A percentile compares a stretch with the other conserved stretches of the same genome.
These are phyloP conservation scores for Idris sp. DNA, from an alignment of 1,140 invertebrate species.

Conservation along the genomic window DNA sequence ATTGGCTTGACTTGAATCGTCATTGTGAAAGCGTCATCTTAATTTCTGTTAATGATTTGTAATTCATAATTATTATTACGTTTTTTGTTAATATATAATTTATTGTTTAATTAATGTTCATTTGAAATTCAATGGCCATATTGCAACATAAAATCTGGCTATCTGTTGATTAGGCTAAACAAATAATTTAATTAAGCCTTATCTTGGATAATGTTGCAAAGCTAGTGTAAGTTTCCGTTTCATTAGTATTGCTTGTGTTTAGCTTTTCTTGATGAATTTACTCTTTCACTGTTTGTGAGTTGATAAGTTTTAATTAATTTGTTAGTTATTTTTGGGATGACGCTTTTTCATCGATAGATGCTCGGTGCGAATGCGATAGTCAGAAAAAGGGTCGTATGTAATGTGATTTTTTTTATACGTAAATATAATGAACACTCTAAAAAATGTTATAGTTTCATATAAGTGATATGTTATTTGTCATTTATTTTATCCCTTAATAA, in stretches of 20 bases:
- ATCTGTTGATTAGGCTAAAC: conserved; percentile 73
- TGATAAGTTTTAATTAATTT: too few relatives aligned
- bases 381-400: conserved; percentile 75
- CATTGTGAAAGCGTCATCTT: conserved; percentile 18
- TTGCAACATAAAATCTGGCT: conserved; percentile 12
- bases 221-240: conserved; percentile 33
- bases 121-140: conserved; percentile 34
- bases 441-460: conserved; percentile 79
- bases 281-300: too few relatives aligned
- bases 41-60: too few relatives aligned
- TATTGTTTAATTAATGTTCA: conserved; percentile 10
- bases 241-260: too few relatives aligned
- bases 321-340: too few relatives aligned
- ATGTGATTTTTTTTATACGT: conserved; percentile 79
- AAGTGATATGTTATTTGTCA: conserved; percentile 79
- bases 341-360: conserved; percentile 30
- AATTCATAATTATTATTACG: too few relatives aligned
- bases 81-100: background rate
- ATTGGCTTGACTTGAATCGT: conserved; percentile 36
- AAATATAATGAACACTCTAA: conserved; percentile 77
- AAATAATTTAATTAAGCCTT: conserved; percentile 72
- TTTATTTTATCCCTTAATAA: conserved; percentile 79
- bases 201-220: conserved; percentile 60
- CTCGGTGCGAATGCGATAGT: conserved; percentile 63
- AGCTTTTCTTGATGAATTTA: too few relatives aligned